Evolutionary conservation across 2,113 vertebrate genomes (phyloP).

Genomic region (Vombatus ursinus): DNA sequence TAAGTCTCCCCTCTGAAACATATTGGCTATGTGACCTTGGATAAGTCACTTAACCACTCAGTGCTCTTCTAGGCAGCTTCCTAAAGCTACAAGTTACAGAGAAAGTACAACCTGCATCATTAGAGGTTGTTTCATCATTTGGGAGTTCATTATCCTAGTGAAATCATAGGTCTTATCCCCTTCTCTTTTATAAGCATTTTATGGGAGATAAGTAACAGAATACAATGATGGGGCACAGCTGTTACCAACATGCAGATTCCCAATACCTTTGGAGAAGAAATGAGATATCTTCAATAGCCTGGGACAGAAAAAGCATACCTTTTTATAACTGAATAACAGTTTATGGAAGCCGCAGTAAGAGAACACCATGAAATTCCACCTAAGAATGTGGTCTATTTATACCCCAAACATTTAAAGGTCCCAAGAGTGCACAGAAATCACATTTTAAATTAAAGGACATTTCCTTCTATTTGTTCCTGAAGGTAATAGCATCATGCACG

Average conservation of each 20-base stretch:
- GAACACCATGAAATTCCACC: not conserved
- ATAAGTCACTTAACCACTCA: not conserved
- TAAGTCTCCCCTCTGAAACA: not conserved
- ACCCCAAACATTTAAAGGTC: slow-evolving; percentile 55
- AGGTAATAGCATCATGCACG: slow-evolving; percentile 12
- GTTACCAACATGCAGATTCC: not conserved
- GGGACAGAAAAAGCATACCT: not conserved
- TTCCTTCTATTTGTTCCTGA: slow-evolving; percentile 60
- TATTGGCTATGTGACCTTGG: not conserved
- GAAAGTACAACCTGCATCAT: not conserved
- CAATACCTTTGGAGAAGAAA: not conserved
- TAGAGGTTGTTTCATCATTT: not conserved
- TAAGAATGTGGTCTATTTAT: slow-evolving; percentile 51
- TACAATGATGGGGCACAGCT: not conserved
- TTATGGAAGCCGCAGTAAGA: not conserved
- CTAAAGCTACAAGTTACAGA: not conserved
- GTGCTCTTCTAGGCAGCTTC: not conserved
- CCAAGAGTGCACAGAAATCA: not conserved
- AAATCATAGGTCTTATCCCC: not conserved
- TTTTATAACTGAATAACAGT: not conserved
- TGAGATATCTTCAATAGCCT: not conserved
- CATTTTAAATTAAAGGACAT: slow-evolving; percentile 66
- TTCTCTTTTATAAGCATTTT: slow-evolving; percentile 48
- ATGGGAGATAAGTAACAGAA: slow-evolving; percentile 67
- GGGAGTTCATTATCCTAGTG: not conserved